A percentile compares a stretch with the other conserved stretches of the same genome.
Evolutionary conservation across 2,113 vertebrate species (phyloP).

Genomic region (Hippocampus zosterae): DNA sequence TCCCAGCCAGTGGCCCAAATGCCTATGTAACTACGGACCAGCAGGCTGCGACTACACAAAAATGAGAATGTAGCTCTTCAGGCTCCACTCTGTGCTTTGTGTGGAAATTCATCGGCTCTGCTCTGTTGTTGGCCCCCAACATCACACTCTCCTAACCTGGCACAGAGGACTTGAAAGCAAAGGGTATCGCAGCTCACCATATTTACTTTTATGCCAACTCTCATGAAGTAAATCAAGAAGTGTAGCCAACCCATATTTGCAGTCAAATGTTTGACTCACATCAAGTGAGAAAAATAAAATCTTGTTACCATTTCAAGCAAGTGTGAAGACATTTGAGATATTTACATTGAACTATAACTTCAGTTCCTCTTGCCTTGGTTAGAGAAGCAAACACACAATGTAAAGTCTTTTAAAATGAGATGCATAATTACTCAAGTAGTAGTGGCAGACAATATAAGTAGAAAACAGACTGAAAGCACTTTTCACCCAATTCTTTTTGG

Average conservation of each 20-base stretch:
- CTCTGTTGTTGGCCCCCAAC: constrained; percentile 40
- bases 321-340: background rate
- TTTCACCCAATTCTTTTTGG: background rate
- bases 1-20: constrained; percentile 57
- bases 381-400: background rate
- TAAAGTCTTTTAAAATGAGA: background rate
- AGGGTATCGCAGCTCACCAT: constrained; percentile 58
- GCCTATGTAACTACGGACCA: constrained; percentile 66
- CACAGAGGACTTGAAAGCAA: constrained; percentile 43
- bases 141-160: constrained; percentile 34
- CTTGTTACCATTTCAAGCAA: background rate
- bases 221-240: constrained; percentile 3
- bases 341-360: background rate
- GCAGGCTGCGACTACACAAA: constrained; percentile 67
- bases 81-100: constrained; percentile 60
- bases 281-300: background rate
- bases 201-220: constrained; percentile 24
- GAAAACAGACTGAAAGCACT: background rate
- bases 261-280: background rate
- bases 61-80: constrained; percentile 59
- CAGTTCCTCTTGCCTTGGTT: background rate
- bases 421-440: background rate
- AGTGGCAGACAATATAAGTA: background rate
- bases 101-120: constrained; percentile 48
- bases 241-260: constrained; percentile 11